These are phyloP conservation scores for Acanthiza pusilla DNA, from an alignment of 2,797 vertebrate species.

Conservation along the genomic window DNA sequence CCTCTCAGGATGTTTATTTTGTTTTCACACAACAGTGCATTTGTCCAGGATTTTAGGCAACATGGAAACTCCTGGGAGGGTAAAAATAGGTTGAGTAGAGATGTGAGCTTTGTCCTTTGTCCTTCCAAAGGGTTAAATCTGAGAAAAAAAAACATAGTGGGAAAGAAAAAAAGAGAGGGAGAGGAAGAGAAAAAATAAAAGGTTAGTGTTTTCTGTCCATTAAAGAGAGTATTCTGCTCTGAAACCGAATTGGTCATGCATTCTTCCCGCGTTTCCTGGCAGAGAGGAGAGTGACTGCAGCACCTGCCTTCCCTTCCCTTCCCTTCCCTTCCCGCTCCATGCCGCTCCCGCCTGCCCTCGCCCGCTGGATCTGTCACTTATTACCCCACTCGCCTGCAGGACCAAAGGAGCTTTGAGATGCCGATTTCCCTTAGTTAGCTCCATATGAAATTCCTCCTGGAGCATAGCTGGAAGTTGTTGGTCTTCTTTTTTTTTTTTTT, in stretches of 20 bases:
- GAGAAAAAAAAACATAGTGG: background rate
- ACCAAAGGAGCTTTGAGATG: slow-evolving; percentile 6
- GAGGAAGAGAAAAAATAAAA: slow-evolving; percentile 69
- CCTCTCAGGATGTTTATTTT: background rate
- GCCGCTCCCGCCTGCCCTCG: slow-evolving; percentile 10
- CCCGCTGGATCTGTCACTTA: slow-evolving; percentile 69
- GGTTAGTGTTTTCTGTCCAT: slow-evolving; percentile 82
- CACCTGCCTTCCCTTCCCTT: slow-evolving; percentile 73
- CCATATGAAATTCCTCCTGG: slow-evolving; percentile 31
- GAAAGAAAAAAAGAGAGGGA: background rate
- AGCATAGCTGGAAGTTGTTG: slow-evolving; percentile 1
- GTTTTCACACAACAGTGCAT: background rate
- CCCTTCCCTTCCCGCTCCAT: slow-evolving; percentile 34
- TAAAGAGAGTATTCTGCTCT: slow-evolving; percentile 78
- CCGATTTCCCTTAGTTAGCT: slow-evolving; percentile 6
- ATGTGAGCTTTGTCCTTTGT: slow-evolving; percentile 30
- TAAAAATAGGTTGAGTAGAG: background rate
- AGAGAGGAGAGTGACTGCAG: slow-evolving; percentile 61
- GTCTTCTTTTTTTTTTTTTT: accelerated
- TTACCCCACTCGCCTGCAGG: slow-evolving; percentile 59
- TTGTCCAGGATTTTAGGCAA: background rate
- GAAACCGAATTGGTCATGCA: slow-evolving; percentile 82
- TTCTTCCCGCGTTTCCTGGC: slow-evolving; percentile 80
- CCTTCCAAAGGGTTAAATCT: slow-evolving; percentile 70
- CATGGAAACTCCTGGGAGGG: background rate